These are phyloP conservation scores for Agapostemon virescens DNA, from an alignment of 2,888 invertebrate species.

Conservation along the genomic window DNA sequence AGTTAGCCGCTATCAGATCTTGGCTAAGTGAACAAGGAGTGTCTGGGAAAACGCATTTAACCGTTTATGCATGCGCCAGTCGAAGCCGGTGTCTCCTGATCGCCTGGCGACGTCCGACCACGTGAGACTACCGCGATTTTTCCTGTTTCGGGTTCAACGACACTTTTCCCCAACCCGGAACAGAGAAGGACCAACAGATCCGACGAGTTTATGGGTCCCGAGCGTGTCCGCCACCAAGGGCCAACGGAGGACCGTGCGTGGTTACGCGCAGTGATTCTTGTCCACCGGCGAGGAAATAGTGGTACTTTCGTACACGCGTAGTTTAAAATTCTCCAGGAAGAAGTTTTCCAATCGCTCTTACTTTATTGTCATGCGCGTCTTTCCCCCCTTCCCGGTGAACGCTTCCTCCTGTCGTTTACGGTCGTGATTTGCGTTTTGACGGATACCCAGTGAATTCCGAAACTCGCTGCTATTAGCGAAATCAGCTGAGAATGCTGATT, in stretches of 20 bases:
- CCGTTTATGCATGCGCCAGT: constrained; percentile 27
- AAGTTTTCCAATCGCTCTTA: constrained; percentile 35
- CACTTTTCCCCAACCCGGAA: background rate
- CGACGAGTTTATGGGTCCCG: constrained; percentile 28
- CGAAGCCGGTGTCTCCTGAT: constrained; percentile 37
- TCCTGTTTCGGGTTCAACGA: constrained; percentile 23
- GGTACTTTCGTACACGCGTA: constrained; percentile 18
- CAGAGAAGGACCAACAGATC: background rate
- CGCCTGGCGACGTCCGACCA: constrained; percentile 31
- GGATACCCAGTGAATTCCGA: constrained; percentile 9
- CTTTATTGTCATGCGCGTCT: constrained; percentile 14
- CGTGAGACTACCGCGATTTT: constrained; percentile 33
- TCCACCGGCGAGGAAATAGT: background rate
- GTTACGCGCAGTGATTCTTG: constrained; percentile 5
- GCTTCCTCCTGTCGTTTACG: constrained; percentile 24
- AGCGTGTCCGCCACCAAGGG: constrained; percentile 10
- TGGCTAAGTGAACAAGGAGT: constrained; percentile 72
- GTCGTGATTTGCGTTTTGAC: constrained; percentile 39
- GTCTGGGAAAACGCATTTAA: constrained; percentile 74
- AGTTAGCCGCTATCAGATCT: constrained; percentile 76
- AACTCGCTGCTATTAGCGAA: background rate
- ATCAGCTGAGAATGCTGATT: constrained; percentile 1
- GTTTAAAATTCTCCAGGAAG: constrained; percentile 14
- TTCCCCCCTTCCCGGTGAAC: background rate
- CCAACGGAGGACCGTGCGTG: constrained; percentile 4